Evolutionary conservation across 2,888 invertebrate genomes (phyloP), one percentile per base, ranked within the genome.

Genomic region (Trichacis sp.): DNA sequence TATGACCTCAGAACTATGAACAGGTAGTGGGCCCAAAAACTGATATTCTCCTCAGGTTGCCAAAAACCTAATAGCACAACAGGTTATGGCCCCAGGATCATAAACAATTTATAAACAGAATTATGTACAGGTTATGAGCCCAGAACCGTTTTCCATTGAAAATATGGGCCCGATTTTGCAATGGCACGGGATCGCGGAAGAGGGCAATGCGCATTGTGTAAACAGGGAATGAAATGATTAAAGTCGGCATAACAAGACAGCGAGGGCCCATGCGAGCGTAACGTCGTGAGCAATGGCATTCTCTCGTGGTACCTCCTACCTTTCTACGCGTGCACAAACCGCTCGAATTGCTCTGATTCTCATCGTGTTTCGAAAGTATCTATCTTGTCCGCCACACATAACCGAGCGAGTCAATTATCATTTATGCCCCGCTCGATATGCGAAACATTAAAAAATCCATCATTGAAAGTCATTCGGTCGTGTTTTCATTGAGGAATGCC

Each of bases 291-390:
- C 55, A 64, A 59, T 64, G 64, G 59, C 64, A 59, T 55, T 64
- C 54, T 42, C 56, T 48, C 42, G 42, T 46, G 54, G 54, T 58
- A 58, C 45, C 24, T 24, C 18, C 43, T 47, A 30, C 59, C 36
- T 56, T 55, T 64, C 51, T 20, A 19, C 18, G 36, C 53, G 24
- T n/a, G n/a, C n/a, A n/a, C n/a, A n/a, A n/a, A n/a, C n/a, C n/a
- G 24, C 24, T 24, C 9, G 60, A 65, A 65, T 65, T 65, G 64
- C 64, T 61, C 61, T 55, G 61, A 61, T 66, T 66, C 65, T 61
- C 65, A 61, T 58, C 42, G 54, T 30, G 38, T 66, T 66, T 57
- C 61, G 58, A 66, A 66, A 66, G 58, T 48, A 58, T 50, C 51
- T 18, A 12, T 12, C 17, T 48, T 6, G 29, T 43, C 48, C 38